Evolutionary conservation across 1,140 invertebrate species (phyloP).

Genomic region (Bombus turneri): DNA sequence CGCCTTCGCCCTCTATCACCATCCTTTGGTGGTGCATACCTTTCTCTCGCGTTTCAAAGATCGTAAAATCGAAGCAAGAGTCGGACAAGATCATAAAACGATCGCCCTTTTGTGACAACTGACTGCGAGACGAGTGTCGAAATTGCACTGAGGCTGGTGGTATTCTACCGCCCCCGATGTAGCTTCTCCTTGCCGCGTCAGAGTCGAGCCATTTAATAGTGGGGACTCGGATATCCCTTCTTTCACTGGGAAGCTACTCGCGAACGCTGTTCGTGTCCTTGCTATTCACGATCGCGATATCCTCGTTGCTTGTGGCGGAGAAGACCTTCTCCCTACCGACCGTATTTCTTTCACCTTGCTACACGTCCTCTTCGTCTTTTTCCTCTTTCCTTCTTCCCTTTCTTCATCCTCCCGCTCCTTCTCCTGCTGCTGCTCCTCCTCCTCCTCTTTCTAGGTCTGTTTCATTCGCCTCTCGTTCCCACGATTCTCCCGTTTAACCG

Average conservation of each 20-base stretch:
- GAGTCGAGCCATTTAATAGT: slow-evolving; percentile 77
- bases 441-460: not conserved
- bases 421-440: not conserved
- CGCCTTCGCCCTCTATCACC: not conserved
- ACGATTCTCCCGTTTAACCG: slow-evolving; percentile 53
- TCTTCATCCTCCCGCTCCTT: not conserved
- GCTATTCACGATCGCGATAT: slow-evolving; percentile 61
- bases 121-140: slow-evolving; percentile 69
- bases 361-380: not conserved
- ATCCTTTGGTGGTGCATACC: not conserved
- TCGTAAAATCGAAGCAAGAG: too few relatives aligned
- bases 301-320: slow-evolving; percentile 16
- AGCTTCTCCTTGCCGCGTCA: slow-evolving; percentile 76
- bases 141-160: slow-evolving; percentile 78
- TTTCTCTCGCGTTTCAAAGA: not conserved
- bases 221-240: slow-evolving; percentile 79
- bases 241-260: slow-evolving; percentile 69
- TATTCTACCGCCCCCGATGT: slow-evolving; percentile 79
- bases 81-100: too few relatives aligned
- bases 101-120: slow-evolving; percentile 4
- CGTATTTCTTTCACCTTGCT: slow-evolving; percentile 28
- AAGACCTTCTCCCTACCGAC: slow-evolving; percentile 32
- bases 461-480: slow-evolving; percentile 40
- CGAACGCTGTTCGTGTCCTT: slow-evolving; percentile 62
- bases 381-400: not conserved